These are phyloP conservation scores for Caenorhabditis sp. DNA, from an alignment of 2,888 invertebrate genomes.

Conservation along the genomic window DNA sequence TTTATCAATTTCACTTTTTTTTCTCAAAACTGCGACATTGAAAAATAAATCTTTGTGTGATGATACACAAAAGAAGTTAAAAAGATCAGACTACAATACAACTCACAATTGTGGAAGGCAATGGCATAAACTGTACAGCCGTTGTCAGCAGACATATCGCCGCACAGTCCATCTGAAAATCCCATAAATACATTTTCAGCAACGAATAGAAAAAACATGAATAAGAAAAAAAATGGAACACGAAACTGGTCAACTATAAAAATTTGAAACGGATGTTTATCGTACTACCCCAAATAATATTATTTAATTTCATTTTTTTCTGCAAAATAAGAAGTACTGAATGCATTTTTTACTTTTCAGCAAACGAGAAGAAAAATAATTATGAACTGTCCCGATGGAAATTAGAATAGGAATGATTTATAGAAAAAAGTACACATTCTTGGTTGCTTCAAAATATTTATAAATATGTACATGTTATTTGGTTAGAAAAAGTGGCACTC, in stretches of 20 bases:
- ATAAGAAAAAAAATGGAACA: background rate
- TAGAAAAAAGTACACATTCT: no score
- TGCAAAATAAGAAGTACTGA: no score
- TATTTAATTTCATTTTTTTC: background rate
- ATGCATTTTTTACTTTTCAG: no score
- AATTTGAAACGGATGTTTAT: slow-evolving; percentile 8
- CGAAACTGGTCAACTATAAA: background rate
- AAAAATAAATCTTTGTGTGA: slow-evolving; percentile 1
- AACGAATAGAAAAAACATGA: background rate
- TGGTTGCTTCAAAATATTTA: no score
- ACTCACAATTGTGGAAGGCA: slow-evolving; percentile 30
- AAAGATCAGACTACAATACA: background rate
- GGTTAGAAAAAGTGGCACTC: no score
- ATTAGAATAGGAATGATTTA: no score
- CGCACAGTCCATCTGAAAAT: slow-evolving; percentile 43
- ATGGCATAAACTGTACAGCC: slow-evolving; percentile 42
- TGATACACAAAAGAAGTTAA: background rate
- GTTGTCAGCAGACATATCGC: slow-evolving; percentile 50
- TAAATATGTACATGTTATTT: no score
- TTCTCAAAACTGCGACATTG: background rate
- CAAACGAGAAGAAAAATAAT: no score
- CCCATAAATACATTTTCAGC: background rate
- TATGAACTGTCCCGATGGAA: no score
- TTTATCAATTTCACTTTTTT: background rate
- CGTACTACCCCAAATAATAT: background rate